These are phyloP conservation scores for Agonopterix alstromeriana DNA, from an alignment of 2,888 invertebrate species.

Conservation along the genomic window DNA sequence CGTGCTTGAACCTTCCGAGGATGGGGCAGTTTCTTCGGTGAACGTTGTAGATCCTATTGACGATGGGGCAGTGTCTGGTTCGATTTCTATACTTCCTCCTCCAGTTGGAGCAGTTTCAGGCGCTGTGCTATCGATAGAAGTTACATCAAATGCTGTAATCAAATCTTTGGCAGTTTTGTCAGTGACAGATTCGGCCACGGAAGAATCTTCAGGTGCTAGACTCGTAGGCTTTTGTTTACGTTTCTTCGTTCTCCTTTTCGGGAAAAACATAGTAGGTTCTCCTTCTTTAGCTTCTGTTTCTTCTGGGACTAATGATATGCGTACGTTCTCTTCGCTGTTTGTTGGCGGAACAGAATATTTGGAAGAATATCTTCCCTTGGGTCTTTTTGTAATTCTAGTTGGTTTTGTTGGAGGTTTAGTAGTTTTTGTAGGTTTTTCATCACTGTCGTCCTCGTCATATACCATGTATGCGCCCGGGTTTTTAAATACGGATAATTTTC, in stretches of 20 bases:
- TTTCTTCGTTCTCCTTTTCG: slow-evolving; percentile 43
- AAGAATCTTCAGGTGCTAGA: slow-evolving; percentile 23
- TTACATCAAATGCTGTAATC: slow-evolving; percentile 10
- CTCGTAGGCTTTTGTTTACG: slow-evolving; percentile 25
- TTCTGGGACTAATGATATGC: slow-evolving; percentile 53
- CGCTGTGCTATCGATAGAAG: slow-evolving; percentile 9
- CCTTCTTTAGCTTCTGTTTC: slow-evolving; percentile 32
- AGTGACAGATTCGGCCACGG: slow-evolving; percentile 19
- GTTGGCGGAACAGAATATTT: background rate
- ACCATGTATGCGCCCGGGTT: slow-evolving; percentile 48
- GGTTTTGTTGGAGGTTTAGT: slow-evolving; percentile 16
- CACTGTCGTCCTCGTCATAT: slow-evolving; percentile 27
- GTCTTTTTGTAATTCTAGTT: background rate
- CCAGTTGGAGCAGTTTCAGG: slow-evolving; percentile 11
- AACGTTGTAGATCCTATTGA: slow-evolving; percentile 10
- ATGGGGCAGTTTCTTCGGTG: slow-evolving; percentile 12
- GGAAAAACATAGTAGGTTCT: slow-evolving; percentile 57
- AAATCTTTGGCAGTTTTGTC: slow-evolving; percentile 17
- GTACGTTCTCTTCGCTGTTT: slow-evolving; percentile 24
- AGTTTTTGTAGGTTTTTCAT: slow-evolving; percentile 2
- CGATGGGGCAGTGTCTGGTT: slow-evolving; percentile 12
- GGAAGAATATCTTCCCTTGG: background rate
- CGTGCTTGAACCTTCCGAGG: background rate
- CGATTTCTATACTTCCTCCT: background rate
- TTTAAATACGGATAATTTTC: slow-evolving; percentile 55